Evolutionary conservation across 2,113 vertebrate species (phyloP).

Genomic region (Steatornis caripensis): DNA sequence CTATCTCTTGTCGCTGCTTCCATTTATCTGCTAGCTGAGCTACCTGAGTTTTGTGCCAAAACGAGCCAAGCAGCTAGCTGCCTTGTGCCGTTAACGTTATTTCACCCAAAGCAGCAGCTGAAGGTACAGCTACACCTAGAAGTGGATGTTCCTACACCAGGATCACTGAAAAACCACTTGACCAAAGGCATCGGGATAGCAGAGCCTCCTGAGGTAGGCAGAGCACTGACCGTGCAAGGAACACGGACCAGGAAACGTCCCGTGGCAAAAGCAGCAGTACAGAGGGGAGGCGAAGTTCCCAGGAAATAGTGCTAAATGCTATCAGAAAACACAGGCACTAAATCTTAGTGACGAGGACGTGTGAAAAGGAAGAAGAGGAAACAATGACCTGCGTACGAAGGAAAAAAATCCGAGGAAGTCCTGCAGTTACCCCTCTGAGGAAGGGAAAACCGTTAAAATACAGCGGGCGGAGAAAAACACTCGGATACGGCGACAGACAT

Average conservation of each 20-base stretch:
- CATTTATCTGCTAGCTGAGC: background rate
- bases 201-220: background rate
- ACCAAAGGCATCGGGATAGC: background rate
- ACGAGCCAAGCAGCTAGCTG: background rate
- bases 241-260: background rate
- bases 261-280: background rate
- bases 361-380: background rate
- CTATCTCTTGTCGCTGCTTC: accelerated
- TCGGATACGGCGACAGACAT: background rate
- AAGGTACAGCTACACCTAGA: background rate
- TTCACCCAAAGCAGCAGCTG: background rate
- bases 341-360: background rate
- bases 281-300: background rate
- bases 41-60: background rate
- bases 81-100: background rate
- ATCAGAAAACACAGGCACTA: background rate
- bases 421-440: background rate
- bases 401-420: background rate
- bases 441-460: background rate
- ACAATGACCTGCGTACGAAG: background rate
- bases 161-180: background rate
- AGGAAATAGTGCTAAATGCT: background rate
- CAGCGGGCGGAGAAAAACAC: background rate
- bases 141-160: background rate
- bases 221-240: background rate